A percentile compares a stretch with the other conserved stretches of the same genome.
Conservation (phyloP, 2,113 vertebrate genomes). For the Dromas ardeola region DNA sequence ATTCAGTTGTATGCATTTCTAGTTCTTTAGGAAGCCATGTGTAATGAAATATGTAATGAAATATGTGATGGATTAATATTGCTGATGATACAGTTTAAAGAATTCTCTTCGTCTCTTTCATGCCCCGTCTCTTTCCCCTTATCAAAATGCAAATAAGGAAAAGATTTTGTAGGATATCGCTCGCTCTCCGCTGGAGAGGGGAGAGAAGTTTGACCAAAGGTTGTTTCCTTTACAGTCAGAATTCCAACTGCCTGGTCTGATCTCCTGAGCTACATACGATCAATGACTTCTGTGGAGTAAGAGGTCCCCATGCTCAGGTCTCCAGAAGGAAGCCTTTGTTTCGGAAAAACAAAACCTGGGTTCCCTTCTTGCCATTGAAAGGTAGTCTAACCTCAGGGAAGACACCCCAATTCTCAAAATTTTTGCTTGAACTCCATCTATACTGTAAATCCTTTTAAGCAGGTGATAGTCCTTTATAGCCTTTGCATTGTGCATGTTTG, state of each 20-base stretch:
- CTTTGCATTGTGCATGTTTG: background rate
- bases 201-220: background rate
- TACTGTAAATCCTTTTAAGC: background rate
- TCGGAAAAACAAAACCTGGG: background rate
- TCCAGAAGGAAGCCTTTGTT: background rate
- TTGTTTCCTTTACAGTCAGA: background rate
- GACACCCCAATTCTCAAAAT: rapidly evolving
- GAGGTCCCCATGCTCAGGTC: background rate
- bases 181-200: background rate
- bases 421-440: background rate
- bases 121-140: background rate
- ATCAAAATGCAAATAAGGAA: background rate
- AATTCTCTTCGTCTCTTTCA: background rate
- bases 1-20: background rate
- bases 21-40: background rate
- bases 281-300: background rate
- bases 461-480: background rate
- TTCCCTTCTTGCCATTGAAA: background rate
- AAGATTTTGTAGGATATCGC: background rate
- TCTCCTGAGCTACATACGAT: background rate
- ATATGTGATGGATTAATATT: background rate
- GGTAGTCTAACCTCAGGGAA: background rate
- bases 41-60: background rate
- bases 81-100: background rate
- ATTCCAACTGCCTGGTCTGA: background rate